Evolutionary conservation across 35 echinoderm and acorn worm species (phyloP).

Genomic region (Holothuria glaberrima): DNA sequence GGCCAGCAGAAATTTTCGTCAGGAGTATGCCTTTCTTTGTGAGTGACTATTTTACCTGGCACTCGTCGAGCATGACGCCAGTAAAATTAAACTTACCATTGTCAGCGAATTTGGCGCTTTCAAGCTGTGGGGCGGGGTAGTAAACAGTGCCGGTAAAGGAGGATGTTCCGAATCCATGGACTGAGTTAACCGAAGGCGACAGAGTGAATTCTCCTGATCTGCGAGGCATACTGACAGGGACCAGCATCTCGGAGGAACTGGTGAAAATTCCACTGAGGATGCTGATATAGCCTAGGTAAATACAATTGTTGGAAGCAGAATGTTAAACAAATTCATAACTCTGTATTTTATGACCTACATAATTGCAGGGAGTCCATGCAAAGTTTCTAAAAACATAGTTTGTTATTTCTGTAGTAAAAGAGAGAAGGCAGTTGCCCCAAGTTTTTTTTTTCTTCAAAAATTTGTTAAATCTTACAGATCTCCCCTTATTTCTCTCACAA

Average conservation of each 20-base stretch:
- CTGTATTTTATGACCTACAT: no score
- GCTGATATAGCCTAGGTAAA: neutral
- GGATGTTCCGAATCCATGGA: slow-evolving; percentile 18
- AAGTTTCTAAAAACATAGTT: neutral
- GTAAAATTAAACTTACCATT: slow-evolving; percentile 40
- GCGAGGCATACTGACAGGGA: slow-evolving; percentile 15
- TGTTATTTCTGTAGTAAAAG: no score
- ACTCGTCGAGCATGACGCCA: no score
- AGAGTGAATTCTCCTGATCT: slow-evolving; percentile 1
- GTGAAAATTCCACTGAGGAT: slow-evolving; percentile 24
- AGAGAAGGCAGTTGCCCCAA: no score
- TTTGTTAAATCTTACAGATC: no score
- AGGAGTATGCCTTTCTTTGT: no score
- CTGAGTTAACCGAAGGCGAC: slow-evolving; percentile 26
- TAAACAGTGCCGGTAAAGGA: slow-evolving; percentile 15
- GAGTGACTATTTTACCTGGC: no score
- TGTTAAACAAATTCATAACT: neutral
- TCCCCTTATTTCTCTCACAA: no score
- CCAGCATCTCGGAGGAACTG: slow-evolving; percentile 21
- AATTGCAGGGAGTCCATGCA: no score
- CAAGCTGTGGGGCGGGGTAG: slow-evolving; percentile 35
- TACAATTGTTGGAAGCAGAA: no score
- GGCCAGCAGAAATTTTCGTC: no score
- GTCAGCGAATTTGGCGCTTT: slow-evolving; percentile 44
- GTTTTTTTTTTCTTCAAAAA: no score